A percentile compares a stretch with the other conserved stretches of the same genome.
These are phyloP conservation scores for Notocelia uddmanniana DNA, from an alignment of 2,888 invertebrate genomes.

Conservation along the genomic window DNA sequence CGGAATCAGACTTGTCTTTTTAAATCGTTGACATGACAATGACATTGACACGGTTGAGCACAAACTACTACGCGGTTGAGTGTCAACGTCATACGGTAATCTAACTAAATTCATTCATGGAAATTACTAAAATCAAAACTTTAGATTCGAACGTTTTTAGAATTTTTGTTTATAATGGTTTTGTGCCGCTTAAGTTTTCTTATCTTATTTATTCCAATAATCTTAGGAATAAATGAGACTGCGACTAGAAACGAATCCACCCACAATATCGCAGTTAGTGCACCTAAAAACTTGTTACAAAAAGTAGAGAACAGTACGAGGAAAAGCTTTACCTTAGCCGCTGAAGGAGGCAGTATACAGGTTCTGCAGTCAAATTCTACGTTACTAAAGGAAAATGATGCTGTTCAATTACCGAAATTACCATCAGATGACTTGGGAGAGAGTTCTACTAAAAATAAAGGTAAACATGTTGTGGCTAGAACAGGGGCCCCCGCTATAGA, in stretches of 20 bases:
- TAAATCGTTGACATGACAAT: not conserved
- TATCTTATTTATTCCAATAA: conserved; percentile 31
- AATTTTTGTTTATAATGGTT: conserved; percentile 33
- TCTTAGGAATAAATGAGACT: conserved; percentile 23
- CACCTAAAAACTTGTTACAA: conserved; percentile 24
- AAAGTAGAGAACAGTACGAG: conserved; percentile 54
- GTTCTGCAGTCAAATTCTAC: conserved; percentile 11
- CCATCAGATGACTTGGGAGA: conserved; percentile 16
- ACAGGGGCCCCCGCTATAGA: conserved; percentile 55
- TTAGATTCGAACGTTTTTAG: conserved; percentile 24
- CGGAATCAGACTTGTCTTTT: too few relatives aligned
- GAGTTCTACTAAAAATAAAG: conserved; percentile 57
- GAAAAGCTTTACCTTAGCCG: conserved; percentile 61
- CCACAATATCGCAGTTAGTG: conserved; percentile 3
- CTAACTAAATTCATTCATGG: conserved; percentile 30
- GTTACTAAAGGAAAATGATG: conserved; percentile 18
- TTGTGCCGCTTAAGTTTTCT: conserved; percentile 23
- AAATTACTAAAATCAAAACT: conserved; percentile 36
- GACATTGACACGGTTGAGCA: conserved; percentile 4
- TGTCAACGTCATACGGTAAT: conserved; percentile 11
- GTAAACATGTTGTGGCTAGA: conserved; percentile 56
- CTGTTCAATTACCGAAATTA: conserved; percentile 25
- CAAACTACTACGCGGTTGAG: too few relatives aligned
- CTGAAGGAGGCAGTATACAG: conserved; percentile 32
- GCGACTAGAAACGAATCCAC: conserved; percentile 2